These are phyloP conservation scores for Pemphigus obesinymphae DNA, from an alignment of 1,140 invertebrate genomes.

Conservation along the genomic window DNA sequence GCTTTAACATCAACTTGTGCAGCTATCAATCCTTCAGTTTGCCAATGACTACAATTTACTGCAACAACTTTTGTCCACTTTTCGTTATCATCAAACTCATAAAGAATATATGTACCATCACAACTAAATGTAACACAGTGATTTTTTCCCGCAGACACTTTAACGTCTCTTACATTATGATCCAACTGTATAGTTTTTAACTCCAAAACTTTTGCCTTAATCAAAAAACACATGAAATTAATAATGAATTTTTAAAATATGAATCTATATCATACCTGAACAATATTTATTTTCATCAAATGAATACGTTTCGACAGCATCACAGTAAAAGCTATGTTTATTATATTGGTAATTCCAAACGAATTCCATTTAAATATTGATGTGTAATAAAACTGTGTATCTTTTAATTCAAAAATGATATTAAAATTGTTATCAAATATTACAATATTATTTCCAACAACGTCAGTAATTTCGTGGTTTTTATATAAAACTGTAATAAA, in stretches of 20 bases:
- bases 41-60: constrained; percentile 14
- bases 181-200: neutral
- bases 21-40: constrained; percentile 17
- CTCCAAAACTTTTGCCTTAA: neutral
- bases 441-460: constrained; percentile 1
- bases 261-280: neutral
- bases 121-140: constrained; percentile 5
- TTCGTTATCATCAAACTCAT: neutral
- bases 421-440: constrained; percentile 5
- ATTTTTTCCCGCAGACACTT: neutral
- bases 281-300: neutral
- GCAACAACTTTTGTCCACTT: constrained; percentile 2
- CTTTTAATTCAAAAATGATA: neutral
- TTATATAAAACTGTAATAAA: neutral
- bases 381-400: neutral
- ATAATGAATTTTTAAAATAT: neutral
- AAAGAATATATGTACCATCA: constrained; percentile 7
- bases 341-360: neutral
- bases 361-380: constrained; percentile 9
- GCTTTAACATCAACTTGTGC: constrained; percentile 5
- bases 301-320: neutral
- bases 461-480: neutral
- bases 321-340: neutral
- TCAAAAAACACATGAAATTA: neutral
- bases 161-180: neutral